Evolutionary conservation across 2,113 vertebrate species (phyloP), one percentile per base, ranked within the genome.

Genomic region (Melierax canorus): DNA sequence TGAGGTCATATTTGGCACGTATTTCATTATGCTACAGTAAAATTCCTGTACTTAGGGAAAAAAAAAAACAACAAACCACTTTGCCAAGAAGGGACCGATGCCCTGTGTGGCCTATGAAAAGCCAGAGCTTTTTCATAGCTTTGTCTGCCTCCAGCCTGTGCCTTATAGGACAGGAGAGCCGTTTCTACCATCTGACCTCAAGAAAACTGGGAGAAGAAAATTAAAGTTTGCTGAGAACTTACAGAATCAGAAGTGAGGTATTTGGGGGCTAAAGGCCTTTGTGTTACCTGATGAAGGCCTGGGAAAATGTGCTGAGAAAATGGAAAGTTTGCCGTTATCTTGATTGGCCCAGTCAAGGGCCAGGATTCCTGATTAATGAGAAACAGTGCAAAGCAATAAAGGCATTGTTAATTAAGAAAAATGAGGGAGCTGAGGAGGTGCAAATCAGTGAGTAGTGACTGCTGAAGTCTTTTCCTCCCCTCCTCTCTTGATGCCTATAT

Each of bases 361-460:
- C 46, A 85, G 75, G 46, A 23, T 68, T 93, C 18, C 38, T 85
- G 83, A 91, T 87, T 87, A 81, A 75, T 38, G 72, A 89, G 72
- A 46, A 89, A 60, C 16, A 64, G 43, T 11, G 56, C 77, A 56
- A 68, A 88, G 51, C 59, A 86, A 55, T 80, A 67, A 91, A 55
- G 26, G 29, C 32, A 16, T 27, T 53, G 29, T 41, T 96, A 94
- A 95, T 95, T 79, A 88, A 71, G 43, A 80, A 60, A 79, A 92
- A 55, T 0, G 11, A 68, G 51, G 59, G 43, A 82, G 24, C 20
- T 32, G 69, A 93, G 27, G 67, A 80, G 62, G 59, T 83, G 53
- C 26, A 63, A 27, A 81, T 73, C 62, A 67, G 60, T 24, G 43
- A 43, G 73, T 17, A 67, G 24, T 26, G 76, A 53, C 29, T 86